Percentiles rank a stretch among this genome's conserved stretches.
Conservation (phyloP, 2,888 invertebrate species). For the Cheilosia impressa region DNA sequence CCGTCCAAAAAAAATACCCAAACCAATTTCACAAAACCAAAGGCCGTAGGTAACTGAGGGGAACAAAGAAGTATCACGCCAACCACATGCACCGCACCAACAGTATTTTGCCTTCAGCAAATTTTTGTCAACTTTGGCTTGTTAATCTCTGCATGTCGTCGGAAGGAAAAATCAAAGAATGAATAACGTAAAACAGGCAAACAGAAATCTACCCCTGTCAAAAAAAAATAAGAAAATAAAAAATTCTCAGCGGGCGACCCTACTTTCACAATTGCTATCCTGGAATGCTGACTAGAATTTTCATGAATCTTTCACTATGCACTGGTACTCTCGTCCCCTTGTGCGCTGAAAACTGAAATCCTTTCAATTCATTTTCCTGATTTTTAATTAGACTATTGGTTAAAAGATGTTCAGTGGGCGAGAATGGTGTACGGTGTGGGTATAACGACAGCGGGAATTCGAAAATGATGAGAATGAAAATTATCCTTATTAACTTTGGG, state of each 20-base stretch:
- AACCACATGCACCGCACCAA: slow-evolving; percentile 8
- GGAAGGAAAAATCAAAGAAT: slow-evolving; percentile 27
- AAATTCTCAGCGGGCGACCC: slow-evolving; percentile 28
- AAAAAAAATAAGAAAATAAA: neutral
- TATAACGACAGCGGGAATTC: slow-evolving; percentile 11
- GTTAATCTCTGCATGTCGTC: slow-evolving; percentile 46
- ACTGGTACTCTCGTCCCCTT: neutral
- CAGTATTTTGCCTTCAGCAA: slow-evolving; percentile 26
- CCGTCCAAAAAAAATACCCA: slow-evolving; percentile 3
- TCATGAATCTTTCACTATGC: slow-evolving; percentile 30
- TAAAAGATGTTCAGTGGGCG: slow-evolving; percentile 18
- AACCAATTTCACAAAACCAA: slow-evolving; percentile 17
- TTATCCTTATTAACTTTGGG: slow-evolving; percentile 58
- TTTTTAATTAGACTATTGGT: slow-evolving; percentile 59
- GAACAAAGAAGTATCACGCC: neutral
- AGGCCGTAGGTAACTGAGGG: neutral
- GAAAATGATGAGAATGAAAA: slow-evolving; percentile 49
- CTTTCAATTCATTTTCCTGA: slow-evolving; percentile 54
- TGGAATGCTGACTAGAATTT: slow-evolving; percentile 14
- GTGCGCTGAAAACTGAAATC: slow-evolving; percentile 32
- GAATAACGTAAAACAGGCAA: slow-evolving; percentile 1
- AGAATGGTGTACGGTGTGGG: neutral
- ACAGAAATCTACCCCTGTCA: slow-evolving; percentile 1
- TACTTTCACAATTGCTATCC: slow-evolving; percentile 22
- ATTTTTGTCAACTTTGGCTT: slow-evolving; percentile 37